phyloP scores from a whole-genome alignment of 2,797 vertebrate species.

The Philypnodon macrostomus region DNA sequence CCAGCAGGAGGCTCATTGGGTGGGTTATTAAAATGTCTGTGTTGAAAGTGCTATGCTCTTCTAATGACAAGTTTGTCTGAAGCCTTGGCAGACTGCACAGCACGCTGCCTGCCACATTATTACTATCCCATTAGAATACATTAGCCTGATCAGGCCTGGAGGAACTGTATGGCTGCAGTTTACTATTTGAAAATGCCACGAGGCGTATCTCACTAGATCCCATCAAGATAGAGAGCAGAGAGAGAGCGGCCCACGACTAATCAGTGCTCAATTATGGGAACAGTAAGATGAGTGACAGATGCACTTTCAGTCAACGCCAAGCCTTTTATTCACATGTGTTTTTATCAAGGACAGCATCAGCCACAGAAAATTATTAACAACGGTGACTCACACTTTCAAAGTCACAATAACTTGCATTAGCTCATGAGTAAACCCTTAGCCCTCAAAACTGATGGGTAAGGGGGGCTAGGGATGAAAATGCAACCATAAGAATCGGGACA shows the following conservation, averaged over 20 bases:
- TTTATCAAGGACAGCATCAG: conserved; percentile 34
- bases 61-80: conserved; percentile 67
- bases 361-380: conserved; percentile 42
- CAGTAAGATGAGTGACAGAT: conserved; percentile 23
- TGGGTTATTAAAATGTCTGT: conserved; percentile 58
- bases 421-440: no score
- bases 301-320: conserved; percentile 20
- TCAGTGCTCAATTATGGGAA: conserved; percentile 56
- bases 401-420: conserved; percentile 41
- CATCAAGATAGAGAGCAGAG: conserved; percentile 28
- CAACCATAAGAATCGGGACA: no score
- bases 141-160: conserved; percentile 52
- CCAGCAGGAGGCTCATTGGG: conserved; percentile 36
- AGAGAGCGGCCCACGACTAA: conserved; percentile 35
- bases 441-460: no score
- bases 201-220: conserved; percentile 29
- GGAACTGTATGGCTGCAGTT: conserved; percentile 32
- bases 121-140: conserved; percentile 68
- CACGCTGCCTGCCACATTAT: conserved; percentile 60
- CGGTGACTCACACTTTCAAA: conserved; percentile 39
- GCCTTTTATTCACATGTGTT: conserved; percentile 19
- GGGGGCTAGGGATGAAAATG: no score
- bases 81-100: conserved; percentile 56
- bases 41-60: conserved; percentile 40
- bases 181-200: conserved; percentile 41